Evolutionary conservation across 2,113 vertebrate species (phyloP), one percentile per base, ranked within the genome.

Genomic region (Elephantulus edwardii): DNA sequence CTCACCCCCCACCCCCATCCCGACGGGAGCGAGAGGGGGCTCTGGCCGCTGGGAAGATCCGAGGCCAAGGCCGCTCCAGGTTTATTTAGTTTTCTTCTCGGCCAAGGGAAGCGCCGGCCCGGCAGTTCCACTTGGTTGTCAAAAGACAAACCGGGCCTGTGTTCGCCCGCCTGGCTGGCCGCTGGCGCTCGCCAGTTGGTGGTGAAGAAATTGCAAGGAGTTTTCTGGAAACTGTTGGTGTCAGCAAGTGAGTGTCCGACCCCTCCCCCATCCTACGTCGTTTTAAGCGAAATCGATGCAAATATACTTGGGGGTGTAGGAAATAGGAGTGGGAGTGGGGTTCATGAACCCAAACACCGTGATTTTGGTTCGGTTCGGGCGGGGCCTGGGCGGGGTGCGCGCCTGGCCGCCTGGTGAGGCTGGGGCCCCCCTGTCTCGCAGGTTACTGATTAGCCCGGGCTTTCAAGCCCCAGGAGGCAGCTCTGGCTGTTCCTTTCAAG

Each of bases 171-270:
- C 78, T 95, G 95, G 92, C 82, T 83, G 72, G 88, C 85, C n/a
- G n/a, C n/a, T 22, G 66, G 60, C 86, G 90, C 92, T 93, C 79
- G 94, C 85, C 86, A 92, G 87, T 90, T 93, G 22, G 58, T 44
- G 78, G 60, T 76, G 88, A 85, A 92, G 83, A 95, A 87, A 94
- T 68, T n/a, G 91, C 91, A 82, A 74, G 35, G 88, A 96, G 93
- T 97, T 97, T 97, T 97, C 96, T 96, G 97, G 95, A 96, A 97
- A 96, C 94, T 89, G 91, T 91, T 94, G 95, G 88, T 89, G 95
- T 95, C 92, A 96, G 82, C 93, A 62, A 95, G 14, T 60, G 95
- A 86, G 54, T 48, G 82, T 16, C 38, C 20, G 35, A 64, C 66
- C 76, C 88, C 54, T 78, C 80, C 91, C 83, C 94, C 82, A 92